A percentile compares a stretch with the other conserved stretches of the same genome.
Conservation (phyloP, 2,113 vertebrate species). For the Etheostoma spectabile region DNA sequence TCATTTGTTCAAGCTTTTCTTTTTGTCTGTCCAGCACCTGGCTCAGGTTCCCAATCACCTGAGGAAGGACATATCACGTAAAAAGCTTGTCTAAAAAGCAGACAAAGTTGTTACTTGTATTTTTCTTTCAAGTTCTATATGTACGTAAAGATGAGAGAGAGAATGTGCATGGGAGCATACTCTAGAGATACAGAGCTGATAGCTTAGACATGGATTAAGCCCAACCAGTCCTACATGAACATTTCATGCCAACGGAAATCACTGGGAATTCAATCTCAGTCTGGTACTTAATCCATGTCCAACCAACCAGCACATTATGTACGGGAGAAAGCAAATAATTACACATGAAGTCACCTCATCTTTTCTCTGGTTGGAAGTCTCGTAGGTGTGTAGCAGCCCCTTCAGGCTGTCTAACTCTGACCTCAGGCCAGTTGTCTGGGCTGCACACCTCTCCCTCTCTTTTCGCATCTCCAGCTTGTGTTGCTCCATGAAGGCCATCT, state of each 20-base stretch:
- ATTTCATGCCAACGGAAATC: not conserved
- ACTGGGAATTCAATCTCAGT: not conserved
- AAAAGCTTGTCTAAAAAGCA: not conserved
- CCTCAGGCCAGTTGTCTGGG: slow-evolving; percentile 82
- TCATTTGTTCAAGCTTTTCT: slow-evolving; percentile 91
- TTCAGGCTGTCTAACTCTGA: slow-evolving; percentile 87
- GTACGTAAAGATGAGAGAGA: not conserved
- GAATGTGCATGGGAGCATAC: not conserved
- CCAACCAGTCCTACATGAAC: not conserved
- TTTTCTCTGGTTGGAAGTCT: slow-evolving; percentile 90
- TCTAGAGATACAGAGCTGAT: not conserved
- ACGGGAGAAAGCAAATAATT: slow-evolving; percentile 9
- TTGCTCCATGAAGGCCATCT: slow-evolving; percentile 88
- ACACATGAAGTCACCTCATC: slow-evolving; percentile 88
- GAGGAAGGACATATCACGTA: slow-evolving; percentile 36
- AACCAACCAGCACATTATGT: not conserved
- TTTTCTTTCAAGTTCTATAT: not conserved
- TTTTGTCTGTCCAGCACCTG: slow-evolving; percentile 90
- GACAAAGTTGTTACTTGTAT: not conserved
- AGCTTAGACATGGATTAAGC: not conserved
- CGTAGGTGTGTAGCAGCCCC: slow-evolving; percentile 88
- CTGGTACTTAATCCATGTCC: not conserved
- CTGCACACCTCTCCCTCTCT: slow-evolving; percentile 87
- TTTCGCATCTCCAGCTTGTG: slow-evolving; percentile 89
- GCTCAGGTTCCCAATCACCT: slow-evolving; percentile 92